Evolutionary conservation across 2,113 vertebrate species (phyloP).

Genomic region (Protomyctophum bolini): DNA sequence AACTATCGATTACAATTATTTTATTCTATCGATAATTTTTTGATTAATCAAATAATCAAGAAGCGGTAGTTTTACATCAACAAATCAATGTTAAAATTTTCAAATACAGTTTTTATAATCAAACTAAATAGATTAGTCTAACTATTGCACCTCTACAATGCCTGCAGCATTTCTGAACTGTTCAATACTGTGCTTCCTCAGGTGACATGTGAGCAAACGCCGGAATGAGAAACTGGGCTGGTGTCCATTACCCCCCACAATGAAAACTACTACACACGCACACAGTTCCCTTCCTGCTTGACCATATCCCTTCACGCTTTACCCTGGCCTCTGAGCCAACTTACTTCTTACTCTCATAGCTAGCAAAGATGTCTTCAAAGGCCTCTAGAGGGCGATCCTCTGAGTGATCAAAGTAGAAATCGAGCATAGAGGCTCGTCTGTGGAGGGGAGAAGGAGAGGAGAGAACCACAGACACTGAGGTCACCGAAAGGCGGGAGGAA

Average conservation of each 20-base stretch:
- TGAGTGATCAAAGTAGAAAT: slow-evolving; percentile 98
- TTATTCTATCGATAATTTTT: too few species aligned
- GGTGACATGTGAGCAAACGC: slow-evolving; percentile 31
- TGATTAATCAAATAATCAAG: too few species aligned
- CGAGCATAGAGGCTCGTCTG: slow-evolving; percentile 93
- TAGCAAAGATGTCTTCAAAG: slow-evolving; percentile 98
- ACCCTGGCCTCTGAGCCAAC: slow-evolving; percentile 75
- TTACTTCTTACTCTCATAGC: slow-evolving; percentile 99
- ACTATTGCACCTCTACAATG: too few species aligned
- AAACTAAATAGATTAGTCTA: too few species aligned
- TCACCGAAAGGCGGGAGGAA: slow-evolving; percentile 68
- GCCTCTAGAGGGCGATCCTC: slow-evolving; percentile 95
- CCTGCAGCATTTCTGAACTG: too few species aligned
- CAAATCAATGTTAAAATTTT: too few species aligned
- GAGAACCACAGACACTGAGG: slow-evolving; percentile 74
- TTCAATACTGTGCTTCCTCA: background rate
- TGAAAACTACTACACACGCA: slow-evolving; percentile 2
- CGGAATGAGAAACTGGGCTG: slow-evolving; percentile 37
- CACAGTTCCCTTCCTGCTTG: slow-evolving; percentile 66
- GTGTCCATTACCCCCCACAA: slow-evolving; percentile 15
- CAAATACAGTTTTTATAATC: too few species aligned
- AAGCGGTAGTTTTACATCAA: too few species aligned
- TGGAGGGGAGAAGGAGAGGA: slow-evolving; percentile 80
- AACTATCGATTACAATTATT: too few species aligned
- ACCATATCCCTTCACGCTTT: slow-evolving; percentile 55